phyloP scores from a whole-genome alignment of 2,113 vertebrate genomes.

The Oryctolagus cuniculus region DNA sequence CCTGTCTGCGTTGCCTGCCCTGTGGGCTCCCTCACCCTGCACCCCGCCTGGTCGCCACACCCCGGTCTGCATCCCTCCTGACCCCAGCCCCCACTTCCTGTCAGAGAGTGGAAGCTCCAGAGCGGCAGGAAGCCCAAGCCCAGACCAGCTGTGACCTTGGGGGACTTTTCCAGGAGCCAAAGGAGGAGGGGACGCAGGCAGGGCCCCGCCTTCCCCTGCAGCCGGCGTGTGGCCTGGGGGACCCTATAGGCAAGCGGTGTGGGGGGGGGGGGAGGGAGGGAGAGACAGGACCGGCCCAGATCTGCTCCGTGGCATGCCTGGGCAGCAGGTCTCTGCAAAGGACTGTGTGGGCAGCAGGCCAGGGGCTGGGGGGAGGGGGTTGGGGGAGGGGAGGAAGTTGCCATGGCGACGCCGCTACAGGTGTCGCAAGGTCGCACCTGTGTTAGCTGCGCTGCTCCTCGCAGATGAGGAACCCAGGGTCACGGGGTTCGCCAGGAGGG shows the following conservation, averaged over 20 bases:
- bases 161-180: not conserved
- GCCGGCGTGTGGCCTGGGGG: not conserved
- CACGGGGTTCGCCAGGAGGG: not conserved
- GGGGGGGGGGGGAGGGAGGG: no score
- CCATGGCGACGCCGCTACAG: no score
- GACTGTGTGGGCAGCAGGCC: not conserved
- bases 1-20: not conserved
- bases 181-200: not conserved
- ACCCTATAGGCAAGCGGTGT: not conserved
- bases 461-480: not conserved
- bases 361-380: no score
- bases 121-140: not conserved
- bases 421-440: no score
- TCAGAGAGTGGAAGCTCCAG: not conserved
- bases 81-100: not conserved
- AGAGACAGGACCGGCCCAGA: accelerated
- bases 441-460: not conserved
- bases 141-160: not conserved
- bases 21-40: no score
- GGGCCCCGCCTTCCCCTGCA: not conserved
- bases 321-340: not conserved
- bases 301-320: accelerated
- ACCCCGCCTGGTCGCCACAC: not conserved
- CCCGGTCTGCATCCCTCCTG: not conserved
- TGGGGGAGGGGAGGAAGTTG: no score